Conservation (phyloP, 2,113 vertebrate species). For the Cettia cetti region DNA sequence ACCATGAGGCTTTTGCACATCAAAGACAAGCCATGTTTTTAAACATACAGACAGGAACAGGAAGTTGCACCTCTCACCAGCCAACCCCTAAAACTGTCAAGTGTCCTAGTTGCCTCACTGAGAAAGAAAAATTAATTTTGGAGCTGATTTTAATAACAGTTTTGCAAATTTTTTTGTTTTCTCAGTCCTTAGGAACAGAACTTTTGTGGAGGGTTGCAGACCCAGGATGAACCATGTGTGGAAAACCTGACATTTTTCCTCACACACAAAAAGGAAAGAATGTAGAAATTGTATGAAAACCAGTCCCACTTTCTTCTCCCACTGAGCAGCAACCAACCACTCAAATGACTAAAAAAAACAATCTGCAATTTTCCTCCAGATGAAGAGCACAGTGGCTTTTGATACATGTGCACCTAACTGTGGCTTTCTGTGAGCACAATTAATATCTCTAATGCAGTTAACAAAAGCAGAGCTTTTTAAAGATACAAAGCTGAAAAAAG, state of each 20-base stretch:
- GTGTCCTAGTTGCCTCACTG: not conserved
- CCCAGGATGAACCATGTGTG: not conserved
- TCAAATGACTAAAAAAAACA: not conserved
- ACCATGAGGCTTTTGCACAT: not conserved
- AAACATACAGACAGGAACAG: not conserved
- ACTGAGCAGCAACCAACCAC: not conserved
- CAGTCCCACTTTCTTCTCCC: constrained; percentile 1
- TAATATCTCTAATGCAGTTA: constrained; percentile 8
- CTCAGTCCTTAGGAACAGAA: not conserved
- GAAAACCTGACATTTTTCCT: not conserved
- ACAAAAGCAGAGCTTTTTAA: constrained; percentile 36
- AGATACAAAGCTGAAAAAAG: not conserved
- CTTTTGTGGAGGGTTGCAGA: not conserved
- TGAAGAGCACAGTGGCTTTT: not conserved
- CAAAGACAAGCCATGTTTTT: not conserved
- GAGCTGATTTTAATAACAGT: not conserved
- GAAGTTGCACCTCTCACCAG: not conserved
- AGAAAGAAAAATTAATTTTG: not conserved
- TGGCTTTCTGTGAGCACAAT: constrained; percentile 39
- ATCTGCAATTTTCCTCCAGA: constrained; percentile 20
- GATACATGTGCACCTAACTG: not conserved
- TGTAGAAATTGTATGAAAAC: not conserved
- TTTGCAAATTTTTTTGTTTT: not conserved
- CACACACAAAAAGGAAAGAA: not conserved
- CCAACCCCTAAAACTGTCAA: not conserved